phyloP scores from a whole-genome alignment of 2,113 vertebrate species.

The Ictalurus furcatus region DNA sequence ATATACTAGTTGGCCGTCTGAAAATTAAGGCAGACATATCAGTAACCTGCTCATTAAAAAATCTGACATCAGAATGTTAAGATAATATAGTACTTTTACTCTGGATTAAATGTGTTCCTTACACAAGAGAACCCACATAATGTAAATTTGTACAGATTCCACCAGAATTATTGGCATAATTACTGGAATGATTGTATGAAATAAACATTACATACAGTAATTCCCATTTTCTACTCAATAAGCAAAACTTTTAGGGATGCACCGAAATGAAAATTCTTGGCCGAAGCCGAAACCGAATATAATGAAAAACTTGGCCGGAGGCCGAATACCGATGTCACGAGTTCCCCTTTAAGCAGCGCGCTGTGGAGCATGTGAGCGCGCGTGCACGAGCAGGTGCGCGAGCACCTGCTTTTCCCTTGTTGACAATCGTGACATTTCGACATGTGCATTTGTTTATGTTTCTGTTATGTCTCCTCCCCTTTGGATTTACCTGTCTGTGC shows the following conservation, averaged over 20 bases:
- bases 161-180: not conserved
- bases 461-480: too few species aligned
- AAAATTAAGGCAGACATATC: constrained; percentile 11
- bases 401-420: too few species aligned
- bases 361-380: too few species aligned
- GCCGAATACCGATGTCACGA: too few species aligned
- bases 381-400: too few species aligned
- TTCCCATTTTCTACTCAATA: not conserved
- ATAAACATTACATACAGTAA: not conserved
- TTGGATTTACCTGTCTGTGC: too few species aligned
- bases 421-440: too few species aligned
- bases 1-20: constrained; percentile 80
- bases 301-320: too few species aligned
- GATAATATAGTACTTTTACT: not conserved
- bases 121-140: not conserved
- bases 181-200: not conserved
- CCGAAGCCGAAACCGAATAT: too few species aligned
- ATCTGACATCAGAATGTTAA: constrained; percentile 20
- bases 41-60: not conserved
- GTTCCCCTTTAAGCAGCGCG: too few species aligned
- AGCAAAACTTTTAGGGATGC: not conserved
- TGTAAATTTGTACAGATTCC: not conserved
- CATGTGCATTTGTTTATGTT: too few species aligned
- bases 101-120: not conserved
- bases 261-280: too few species aligned